Evolutionary conservation across 2,797 vertebrate genomes (phyloP).

Genomic region (Eospalax fontanierii): DNA sequence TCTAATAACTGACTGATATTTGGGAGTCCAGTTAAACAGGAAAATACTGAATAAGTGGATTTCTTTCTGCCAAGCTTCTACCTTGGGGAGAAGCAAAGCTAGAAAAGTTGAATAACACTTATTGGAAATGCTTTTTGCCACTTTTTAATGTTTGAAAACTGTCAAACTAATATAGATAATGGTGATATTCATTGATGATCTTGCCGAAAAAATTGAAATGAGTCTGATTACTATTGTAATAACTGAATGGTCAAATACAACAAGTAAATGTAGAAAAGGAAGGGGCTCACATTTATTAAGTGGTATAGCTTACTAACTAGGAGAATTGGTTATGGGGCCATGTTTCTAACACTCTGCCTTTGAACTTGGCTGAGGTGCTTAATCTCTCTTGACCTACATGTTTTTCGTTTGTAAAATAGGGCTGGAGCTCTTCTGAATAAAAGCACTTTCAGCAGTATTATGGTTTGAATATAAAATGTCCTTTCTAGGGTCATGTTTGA

Average conservation of each 20-base stretch:
- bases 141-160: not conserved
- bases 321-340: not conserved
- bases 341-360: not conserved
- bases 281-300: slow-evolving; percentile 18
- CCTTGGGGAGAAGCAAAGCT: slow-evolving; percentile 17
- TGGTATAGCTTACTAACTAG: not conserved
- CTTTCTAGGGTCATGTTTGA: not conserved
- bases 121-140: not conserved
- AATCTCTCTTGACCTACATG: not conserved
- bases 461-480: not conserved
- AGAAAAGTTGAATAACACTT: not conserved
- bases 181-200: not conserved
- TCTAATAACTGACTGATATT: slow-evolving; percentile 3
- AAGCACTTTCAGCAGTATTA: not conserved
- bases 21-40: not conserved
- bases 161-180: not conserved
- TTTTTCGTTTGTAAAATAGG: slow-evolving; percentile 17
- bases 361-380: not conserved
- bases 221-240: not conserved
- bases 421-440: not conserved
- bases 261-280: not conserved
- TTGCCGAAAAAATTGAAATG: not conserved
- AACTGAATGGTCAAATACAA: not conserved
- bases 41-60: not conserved
- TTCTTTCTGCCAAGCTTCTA: slow-evolving; percentile 22